phyloP scores from a whole-genome alignment of 2,113 vertebrate genomes.

The Herpailurus yagouaroundi region DNA sequence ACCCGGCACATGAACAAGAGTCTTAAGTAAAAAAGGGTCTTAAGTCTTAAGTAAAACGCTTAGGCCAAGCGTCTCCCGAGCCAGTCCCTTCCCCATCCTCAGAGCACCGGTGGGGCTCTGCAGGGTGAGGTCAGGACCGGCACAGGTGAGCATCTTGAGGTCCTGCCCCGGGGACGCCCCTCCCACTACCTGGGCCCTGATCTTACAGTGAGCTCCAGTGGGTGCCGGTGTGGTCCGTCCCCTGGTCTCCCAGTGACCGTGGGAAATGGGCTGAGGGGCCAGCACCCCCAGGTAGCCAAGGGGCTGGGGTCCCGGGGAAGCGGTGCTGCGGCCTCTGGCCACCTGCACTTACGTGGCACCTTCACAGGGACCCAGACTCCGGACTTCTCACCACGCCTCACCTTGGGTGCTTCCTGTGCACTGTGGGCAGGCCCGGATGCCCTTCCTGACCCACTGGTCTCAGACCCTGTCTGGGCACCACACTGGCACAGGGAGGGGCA shows the following conservation, averaged over 20 bases:
- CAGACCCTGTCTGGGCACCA: not conserved
- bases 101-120: not conserved
- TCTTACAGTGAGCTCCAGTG: not conserved
- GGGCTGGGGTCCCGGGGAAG: not conserved
- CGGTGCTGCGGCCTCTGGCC: not conserved
- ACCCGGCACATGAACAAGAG: accelerated
- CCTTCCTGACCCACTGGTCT: not conserved
- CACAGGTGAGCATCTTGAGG: not conserved
- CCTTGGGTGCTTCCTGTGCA: not conserved
- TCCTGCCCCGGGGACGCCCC: not conserved
- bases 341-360: not conserved
- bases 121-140: too few relatives aligned
- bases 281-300: not conserved
- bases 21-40: too few relatives aligned
- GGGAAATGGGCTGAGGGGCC: not conserved
- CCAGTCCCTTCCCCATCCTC: not conserved
- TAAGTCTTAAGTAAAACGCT: too few relatives aligned
- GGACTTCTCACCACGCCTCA: not conserved
- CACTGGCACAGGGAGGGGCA: not conserved
- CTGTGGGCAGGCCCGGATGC: not conserved
- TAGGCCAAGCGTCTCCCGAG: not conserved
- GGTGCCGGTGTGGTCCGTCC: not conserved
- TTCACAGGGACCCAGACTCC: not conserved
- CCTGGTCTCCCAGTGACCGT: not conserved
- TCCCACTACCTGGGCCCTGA: too few relatives aligned